Conservation (phyloP, 1,140 invertebrate genomes). For the Maconellicoccus hirsutus region DNA sequence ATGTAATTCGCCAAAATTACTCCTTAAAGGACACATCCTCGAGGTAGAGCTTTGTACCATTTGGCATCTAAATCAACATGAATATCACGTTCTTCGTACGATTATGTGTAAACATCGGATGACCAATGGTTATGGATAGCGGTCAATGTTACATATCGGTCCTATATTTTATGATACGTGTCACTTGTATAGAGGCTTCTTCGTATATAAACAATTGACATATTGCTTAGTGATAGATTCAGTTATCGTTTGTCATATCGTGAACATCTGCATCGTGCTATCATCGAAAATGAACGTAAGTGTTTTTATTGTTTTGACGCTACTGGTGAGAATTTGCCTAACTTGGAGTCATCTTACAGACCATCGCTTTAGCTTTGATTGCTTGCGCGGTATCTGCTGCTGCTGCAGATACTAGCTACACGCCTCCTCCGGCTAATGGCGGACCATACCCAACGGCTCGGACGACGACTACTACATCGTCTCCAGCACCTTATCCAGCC, state of each 20-base stretch:
- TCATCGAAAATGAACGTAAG: not conserved
- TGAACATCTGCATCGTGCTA: not conserved
- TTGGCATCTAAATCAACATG: not conserved
- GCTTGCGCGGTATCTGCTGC: not conserved
- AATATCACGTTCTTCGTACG: not conserved
- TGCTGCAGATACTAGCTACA: not conserved
- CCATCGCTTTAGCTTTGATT: not conserved
- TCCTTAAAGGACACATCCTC: too few species aligned
- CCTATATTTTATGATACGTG: conserved; percentile 19
- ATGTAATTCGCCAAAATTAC: too few species aligned
- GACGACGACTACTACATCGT: not conserved
- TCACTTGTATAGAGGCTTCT: not conserved
- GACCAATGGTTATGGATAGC: conserved; percentile 13
- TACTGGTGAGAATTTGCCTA: too few species aligned
- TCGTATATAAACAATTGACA: conserved; percentile 3
- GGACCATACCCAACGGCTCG: not conserved
- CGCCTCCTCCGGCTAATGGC: not conserved
- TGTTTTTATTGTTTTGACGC: not conserved
- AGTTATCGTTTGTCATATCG: not conserved
- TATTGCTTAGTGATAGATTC: not conserved
- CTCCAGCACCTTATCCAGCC: not conserved
- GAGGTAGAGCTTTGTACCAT: not conserved
- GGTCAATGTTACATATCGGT: conserved; percentile 13
- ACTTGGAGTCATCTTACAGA: not conserved
- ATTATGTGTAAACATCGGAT: not conserved